Base-by-base conservation (phyloP, 2,797 vertebrate genomes). In the Malacoraja senta region DNA sequence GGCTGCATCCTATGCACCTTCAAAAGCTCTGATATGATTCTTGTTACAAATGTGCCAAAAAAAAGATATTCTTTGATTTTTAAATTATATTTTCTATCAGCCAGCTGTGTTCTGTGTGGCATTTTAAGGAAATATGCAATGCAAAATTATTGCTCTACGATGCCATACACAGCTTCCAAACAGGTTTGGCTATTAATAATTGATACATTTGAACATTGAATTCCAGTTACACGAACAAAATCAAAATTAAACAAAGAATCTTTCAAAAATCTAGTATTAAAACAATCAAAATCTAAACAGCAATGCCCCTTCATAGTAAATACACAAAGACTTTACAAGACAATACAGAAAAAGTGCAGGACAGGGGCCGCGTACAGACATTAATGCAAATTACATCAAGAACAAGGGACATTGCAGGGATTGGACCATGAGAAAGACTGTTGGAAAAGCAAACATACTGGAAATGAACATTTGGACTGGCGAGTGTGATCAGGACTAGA, bases 401-500 rank as follows among this genome's bases (percentile, higher is more conserved):
- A 76, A 92, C 68, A 92, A 92, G 68, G 21, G 68, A 76, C 26
- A 29, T 92, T 92, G 90, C 71, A 92, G 72, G 90, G 38, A 91
- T 74, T 26, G 44, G 26, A 15, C 90, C 90, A 92, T 92, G 90
- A 92, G 90, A 92, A 76, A 92, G 90, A 53, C 72, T 53, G 90
- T 58, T 58, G 35, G 71, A 92, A 76, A 38, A 76, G 72, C 90
- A 92, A 92, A 92, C 71, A 76, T 76, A 92, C 90, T 92, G 90
- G 71, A 92, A 71, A 38, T 76, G 90, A 92, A 92, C 90, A 92
- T 35, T 92, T 92, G 90, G 68, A 92, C 90, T 92, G 90, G 90
- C 26, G 90, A 58, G 26, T 58, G 71, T 76, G 35, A 92, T 76
- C 90, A 76, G 38, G 90, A 74, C 35, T 26, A 76, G 90, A 92